Conservation (phyloP, 2,888 invertebrate genomes). For the Sphaerolaimus hirsutus region DNA sequence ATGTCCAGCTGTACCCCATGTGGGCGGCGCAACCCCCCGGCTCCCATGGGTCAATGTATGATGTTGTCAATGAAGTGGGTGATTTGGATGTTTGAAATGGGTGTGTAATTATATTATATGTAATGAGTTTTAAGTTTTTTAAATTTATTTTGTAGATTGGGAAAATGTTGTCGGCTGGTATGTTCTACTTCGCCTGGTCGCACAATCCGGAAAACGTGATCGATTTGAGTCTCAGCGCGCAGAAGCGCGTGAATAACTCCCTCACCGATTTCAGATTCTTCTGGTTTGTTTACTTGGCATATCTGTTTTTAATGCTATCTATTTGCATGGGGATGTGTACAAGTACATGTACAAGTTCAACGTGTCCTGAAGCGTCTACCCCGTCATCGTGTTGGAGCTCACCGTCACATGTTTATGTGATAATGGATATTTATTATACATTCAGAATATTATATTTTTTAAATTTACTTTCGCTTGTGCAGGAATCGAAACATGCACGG, state of each 20-base stretch:
- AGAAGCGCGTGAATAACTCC: conserved; percentile 43
- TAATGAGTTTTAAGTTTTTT: conserved; percentile 5
- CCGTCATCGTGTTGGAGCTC: no score
- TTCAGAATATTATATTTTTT: background rate
- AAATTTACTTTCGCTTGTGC: conserved; percentile 6
- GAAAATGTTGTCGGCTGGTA: conserved; percentile 83
- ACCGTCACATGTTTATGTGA: no score
- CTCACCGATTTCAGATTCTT: conserved; percentile 82
- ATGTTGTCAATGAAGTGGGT: conserved; percentile 27
- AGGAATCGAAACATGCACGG: conserved; percentile 83
- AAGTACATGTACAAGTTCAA: no score
- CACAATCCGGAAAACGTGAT: no score
- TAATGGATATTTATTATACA: no score
- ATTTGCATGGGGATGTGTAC: no score
- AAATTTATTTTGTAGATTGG: conserved; percentile 29
- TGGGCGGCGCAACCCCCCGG: conserved; percentile 8
- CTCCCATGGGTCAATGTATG: conserved; percentile 22
- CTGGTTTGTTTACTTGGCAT: conserved; percentile 39
- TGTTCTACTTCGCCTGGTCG: conserved; percentile 78
- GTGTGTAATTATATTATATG: background rate
- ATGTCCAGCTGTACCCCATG: conserved; percentile 65
- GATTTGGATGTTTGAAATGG: conserved; percentile 25
- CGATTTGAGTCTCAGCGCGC: conserved; percentile 79
- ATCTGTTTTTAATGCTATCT: background rate
- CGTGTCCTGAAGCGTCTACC: no score